Base-by-base conservation (phyloP, 2,797 vertebrate species). In the Chelon auratus region DNA sequence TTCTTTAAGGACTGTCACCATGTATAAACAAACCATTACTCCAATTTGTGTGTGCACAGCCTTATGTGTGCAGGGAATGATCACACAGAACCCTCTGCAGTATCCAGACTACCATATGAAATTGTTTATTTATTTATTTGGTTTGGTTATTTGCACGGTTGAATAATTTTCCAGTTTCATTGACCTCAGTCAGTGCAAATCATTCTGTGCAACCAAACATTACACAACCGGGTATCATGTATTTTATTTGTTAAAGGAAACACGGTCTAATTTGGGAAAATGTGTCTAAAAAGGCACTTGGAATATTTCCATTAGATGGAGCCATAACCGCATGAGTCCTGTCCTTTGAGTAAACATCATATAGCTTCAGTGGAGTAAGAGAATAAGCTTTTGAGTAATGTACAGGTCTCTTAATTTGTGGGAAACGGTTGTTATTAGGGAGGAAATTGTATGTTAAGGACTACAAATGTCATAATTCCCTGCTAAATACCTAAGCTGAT, bases 1-100 rank as follows among this genome's bases (percentile, higher is more conserved):
- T 83, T 84, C 82, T 62, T 90, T 85, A 81, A 87, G 77, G 76
- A 80, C 82, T 90, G 84, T 90, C 87, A 88, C 74, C 65, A 61
- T 79, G 72, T 84, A 86, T 91, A 86, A 85, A 86, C 83, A 89
- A 81, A 73, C 81, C 83, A 86, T 86, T 81, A 84, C 82, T 90
- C 75, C 83, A 33, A 24, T 52, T 26, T 52, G 50, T 52, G 50
- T 13, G 50, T 24, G 48, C 48, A 55, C 48, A 10, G 50, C 43
- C 14, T 47, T 39, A 26, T 57, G 30, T 30, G 30, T 51, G 30
- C 9, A 37, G 48, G 24, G 20, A 37, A 47, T 52, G 7, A 45
- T 14, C 4, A 8, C 42, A n/a, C 42, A 3, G n/a, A 33, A 51
- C 2, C 54, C 45, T 15, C 42, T 20, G 18, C 30, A 42, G 9